Conservation (phyloP, 2,888 invertebrate genomes). For the Nephrotoma appendiculata region DNA sequence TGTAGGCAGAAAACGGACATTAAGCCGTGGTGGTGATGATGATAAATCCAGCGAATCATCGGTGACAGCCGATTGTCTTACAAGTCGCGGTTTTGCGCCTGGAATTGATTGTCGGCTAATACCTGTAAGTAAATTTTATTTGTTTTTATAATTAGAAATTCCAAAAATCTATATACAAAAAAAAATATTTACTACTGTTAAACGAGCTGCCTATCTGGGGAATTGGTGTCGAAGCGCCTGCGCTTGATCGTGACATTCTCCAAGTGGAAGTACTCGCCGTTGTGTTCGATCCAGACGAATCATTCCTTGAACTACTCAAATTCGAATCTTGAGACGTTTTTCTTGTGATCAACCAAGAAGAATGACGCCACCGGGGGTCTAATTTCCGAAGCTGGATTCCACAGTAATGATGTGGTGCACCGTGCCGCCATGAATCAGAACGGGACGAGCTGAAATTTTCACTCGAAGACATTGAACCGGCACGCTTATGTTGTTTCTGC, state of each 20-base stretch:
- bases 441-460: constrained; percentile 82
- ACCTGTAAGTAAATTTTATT: background rate
- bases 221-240: constrained; percentile 36
- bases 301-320: constrained; percentile 77
- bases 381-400: constrained; percentile 59
- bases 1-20: constrained; percentile 50
- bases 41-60: constrained; percentile 47
- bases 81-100: constrained; percentile 55
- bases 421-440: constrained; percentile 75
- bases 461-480: constrained; percentile 74
- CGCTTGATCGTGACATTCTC: constrained; percentile 74
- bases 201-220: constrained; percentile 28
- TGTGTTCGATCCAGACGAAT: constrained; percentile 81
- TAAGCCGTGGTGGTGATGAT: constrained; percentile 32
- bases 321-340: constrained; percentile 89
- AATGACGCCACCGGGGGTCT: constrained; percentile 65
- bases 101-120: constrained; percentile 10
- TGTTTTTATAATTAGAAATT: too few relatives aligned
- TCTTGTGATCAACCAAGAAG: constrained; percentile 80
- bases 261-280: constrained; percentile 84
- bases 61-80: constrained; percentile 66
- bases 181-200: background rate
- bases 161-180: background rate
- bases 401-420: constrained; percentile 48
- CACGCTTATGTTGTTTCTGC: constrained; percentile 59